These are phyloP conservation scores for Hexactinellida sp. DNA, from an alignment of 37 sponge, comb jelly and placozoan genomes.

Conservation along the genomic window DNA sequence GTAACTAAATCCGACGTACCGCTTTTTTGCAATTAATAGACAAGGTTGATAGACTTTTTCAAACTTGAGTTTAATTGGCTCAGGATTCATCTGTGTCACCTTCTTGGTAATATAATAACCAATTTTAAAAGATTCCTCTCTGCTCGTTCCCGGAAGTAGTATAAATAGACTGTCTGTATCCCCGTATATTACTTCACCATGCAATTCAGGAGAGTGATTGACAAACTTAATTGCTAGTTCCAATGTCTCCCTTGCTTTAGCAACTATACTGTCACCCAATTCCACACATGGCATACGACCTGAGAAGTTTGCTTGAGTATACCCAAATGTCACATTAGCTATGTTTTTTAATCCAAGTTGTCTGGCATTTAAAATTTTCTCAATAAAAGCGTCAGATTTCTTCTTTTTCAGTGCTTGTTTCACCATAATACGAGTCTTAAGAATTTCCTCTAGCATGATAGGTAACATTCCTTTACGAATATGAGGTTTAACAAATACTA, in stretches of 20 bases:
- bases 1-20: slow-evolving; percentile 76
- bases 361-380: slow-evolving; percentile 57
- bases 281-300: slow-evolving; percentile 98
- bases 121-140: slow-evolving; percentile 68
- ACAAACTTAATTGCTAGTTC: slow-evolving; percentile 82
- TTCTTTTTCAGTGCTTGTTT: slow-evolving; percentile 76
- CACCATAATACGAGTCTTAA: slow-evolving; percentile 85
- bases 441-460: slow-evolving; percentile 89
- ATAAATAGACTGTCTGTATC: slow-evolving; percentile 93
- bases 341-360: slow-evolving; percentile 88
- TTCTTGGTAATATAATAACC: slow-evolving; percentile 60
- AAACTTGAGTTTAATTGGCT: slow-evolving; percentile 86
- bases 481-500: slow-evolving; percentile 70
- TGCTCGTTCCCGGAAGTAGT: slow-evolving; percentile 51
- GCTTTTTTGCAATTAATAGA: slow-evolving; percentile 78
- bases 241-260: slow-evolving; percentile 82
- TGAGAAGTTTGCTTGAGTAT: slow-evolving; percentile 90
- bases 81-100: slow-evolving; percentile 70
- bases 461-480: slow-evolving; percentile 74
- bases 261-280: slow-evolving; percentile 77
- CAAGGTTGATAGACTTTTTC: slow-evolving; percentile 90
- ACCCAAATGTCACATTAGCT: slow-evolving; percentile 93
- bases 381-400: slow-evolving; percentile 21
- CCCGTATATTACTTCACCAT: slow-evolving; percentile 81
- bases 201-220: slow-evolving; percentile 57